Evolutionary conservation across 2,797 vertebrate genomes (phyloP), one percentile per base, ranked within the genome.

Genomic region (Carapus acus): DNA sequence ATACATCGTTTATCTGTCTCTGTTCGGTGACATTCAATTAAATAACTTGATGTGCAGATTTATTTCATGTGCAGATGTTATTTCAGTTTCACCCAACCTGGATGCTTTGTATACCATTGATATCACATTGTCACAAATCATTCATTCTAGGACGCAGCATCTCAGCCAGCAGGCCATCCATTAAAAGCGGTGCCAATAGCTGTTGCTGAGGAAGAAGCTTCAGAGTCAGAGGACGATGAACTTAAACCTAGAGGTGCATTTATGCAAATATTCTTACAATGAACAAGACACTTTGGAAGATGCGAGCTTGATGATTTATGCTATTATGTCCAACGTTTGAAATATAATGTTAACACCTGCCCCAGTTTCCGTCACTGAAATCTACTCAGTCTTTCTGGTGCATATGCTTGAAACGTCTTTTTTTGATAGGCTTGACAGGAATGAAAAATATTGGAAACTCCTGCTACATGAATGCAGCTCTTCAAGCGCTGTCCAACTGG

Each of bases 371-470:
- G n/a, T n/a, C n/a, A n/a, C n/a, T n/a, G n/a, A n/a, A n/a, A n/a
- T n/a, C n/a, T n/a, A n/a, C n/a, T n/a, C n/a, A n/a, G n/a, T n/a
- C n/a, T n/a, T 49, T 8, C 18, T 42, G 20, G 27, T 18, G 4
- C 41, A n/a, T n/a, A n/a, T n/a, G n/a, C n/a, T n/a, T n/a, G n/a
- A n/a, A n/a, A n/a, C 2, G 48, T 1, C 49, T 56, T 3, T 56
- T 43, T 6, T 54, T 43, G 65, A 7, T 33, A 99, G 96, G 96
- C 59, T 90, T 99, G 74, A 98, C 96, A 1, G 96, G 96, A 70
- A 97, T 99, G 94, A 99, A 98, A 84, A 99, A 99, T 71, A 94
- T 98, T 1, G 96, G 96, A 42, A 99, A 99, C 78, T 96, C 96
- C n/a, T 99, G 96, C 84, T 99, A 99, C 82, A 98, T 99, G 96